Percentiles rank a stretch among this genome's conserved stretches.
phyloP scores from a whole-genome alignment of 2,888 invertebrate species.

The Phortica okadai region DNA sequence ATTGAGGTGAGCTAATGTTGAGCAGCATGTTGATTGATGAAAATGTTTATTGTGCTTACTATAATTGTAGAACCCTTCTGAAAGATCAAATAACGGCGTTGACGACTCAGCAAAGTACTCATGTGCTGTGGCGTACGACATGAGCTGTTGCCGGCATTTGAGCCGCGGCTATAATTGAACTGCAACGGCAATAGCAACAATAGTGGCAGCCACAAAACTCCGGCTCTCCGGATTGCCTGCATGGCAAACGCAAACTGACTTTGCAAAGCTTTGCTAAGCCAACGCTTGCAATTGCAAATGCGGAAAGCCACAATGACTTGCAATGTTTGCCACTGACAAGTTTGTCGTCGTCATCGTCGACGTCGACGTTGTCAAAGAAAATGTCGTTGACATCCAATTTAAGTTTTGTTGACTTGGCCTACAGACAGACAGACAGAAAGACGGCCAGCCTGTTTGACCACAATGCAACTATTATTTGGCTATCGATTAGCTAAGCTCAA shows the following conservation, averaged over 20 bases:
- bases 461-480: constrained; percentile 38
- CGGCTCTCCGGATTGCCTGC: not conserved
- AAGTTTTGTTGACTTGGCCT: constrained; percentile 29
- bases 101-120: constrained; percentile 54
- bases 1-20: not conserved
- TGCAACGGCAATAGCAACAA: not conserved
- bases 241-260: constrained; percentile 12
- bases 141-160: constrained; percentile 24
- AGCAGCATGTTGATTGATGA: not conserved
- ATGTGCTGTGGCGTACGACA: constrained; percentile 36
- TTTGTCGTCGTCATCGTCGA: not conserved
- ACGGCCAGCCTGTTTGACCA: constrained; percentile 18
- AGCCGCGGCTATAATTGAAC: constrained; percentile 14
- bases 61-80: constrained; percentile 64
- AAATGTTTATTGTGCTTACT: constrained; percentile 53
- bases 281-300: constrained; percentile 8
- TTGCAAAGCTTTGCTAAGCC: not conserved
- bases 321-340: constrained; percentile 2
- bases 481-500: constrained; percentile 39
- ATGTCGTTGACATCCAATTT: constrained; percentile 54
- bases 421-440: not conserved
- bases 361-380: not conserved
- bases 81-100: constrained; percentile 69
- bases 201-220: constrained; percentile 12
- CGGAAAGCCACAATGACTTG: constrained; percentile 26